These are phyloP conservation scores for cattle (Bos taurus) DNA, from an alignment of 2,113 vertebrate genomes.

Conservation along the genomic window ARS-UCD2.0 NC_037334.1:46439001-46439500, in stretches of 20 bases:
- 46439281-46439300: not conserved
- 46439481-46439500: not conserved
- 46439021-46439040: not conserved
- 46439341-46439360: not conserved
- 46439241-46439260: not conserved
- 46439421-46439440: not conserved
- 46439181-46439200: not conserved
- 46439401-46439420: not conserved
- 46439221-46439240: not conserved
- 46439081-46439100: not conserved
- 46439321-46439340: not conserved
- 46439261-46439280: not conserved
- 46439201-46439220: not conserved
- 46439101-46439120: not conserved
- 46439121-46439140: not conserved
- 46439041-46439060: not conserved
- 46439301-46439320: not conserved
- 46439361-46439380: not conserved
- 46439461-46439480: accelerated
- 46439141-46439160: not conserved
- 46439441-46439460: not conserved
- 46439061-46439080: not conserved
- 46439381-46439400: not conserved
- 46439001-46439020: not conserved
- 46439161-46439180: not conserved